Evolutionary conservation across 2,888 invertebrate species (phyloP), one percentile per base, ranked within the genome.

Genomic region (Geotrupes spiniger): DNA sequence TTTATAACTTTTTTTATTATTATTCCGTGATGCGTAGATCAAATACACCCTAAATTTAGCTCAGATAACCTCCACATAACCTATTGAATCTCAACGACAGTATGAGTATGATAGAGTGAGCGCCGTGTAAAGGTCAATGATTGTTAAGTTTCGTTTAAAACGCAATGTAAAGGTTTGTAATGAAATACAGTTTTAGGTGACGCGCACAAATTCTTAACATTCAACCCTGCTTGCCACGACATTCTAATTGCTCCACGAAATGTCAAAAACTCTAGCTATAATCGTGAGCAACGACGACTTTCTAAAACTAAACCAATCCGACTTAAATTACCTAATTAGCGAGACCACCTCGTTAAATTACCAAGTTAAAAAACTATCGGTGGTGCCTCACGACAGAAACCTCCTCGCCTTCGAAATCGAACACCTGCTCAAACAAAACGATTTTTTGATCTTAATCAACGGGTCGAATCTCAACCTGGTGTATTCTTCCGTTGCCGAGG

Each of bases 361-460:
- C 26, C 27, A 45, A 31, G 43, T 61, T 6, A 42, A 29, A 8
- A 60, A 57, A 51, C 26, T 59, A 16, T 40, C 53, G 4, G 12
- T 57, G 25, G 29, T 59, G 29, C 41, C 54, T 36, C 16, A 15
- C 17, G 40, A 29, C 27, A 29, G 29, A 37, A 44, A 38, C 16
- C 43, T 46, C 26, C 50, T 62, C 36, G 17, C 31, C 10, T 40
- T 48, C 38, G 61, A 63, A 47, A 36, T 62, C 16, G 45, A 49
- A 14, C 29, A 46, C 10, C 37, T 53, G 25, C 42, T 57, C 9
- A 66, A 61, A 47, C 52, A 62, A 28, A 62, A 50, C 45, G 66
- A 69, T 56, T 51, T 68, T 38, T 54, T 66, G 1, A 39, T 69
- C 6, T 44, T 65, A 25, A 46, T 68, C 16, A 54, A 54, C n/a